Percentiles rank a stretch among this genome's conserved stretches.
Conservation (phyloP, 1,140 invertebrate genomes). For the Meloidogyne hapla region DNA sequence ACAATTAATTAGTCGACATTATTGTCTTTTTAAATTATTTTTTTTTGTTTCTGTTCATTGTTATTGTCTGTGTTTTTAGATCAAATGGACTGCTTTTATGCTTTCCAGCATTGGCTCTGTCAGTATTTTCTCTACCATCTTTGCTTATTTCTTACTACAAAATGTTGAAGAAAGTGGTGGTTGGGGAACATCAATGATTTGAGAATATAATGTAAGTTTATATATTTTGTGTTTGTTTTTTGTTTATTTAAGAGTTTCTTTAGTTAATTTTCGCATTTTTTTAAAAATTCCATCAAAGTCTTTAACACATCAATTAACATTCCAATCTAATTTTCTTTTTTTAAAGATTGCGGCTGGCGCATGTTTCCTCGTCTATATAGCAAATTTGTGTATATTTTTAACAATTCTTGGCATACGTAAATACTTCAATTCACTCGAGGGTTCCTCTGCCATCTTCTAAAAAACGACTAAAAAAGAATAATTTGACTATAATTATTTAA, state of each 20-base stretch:
- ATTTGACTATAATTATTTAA: not conserved
- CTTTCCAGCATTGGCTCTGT: constrained; percentile 35
- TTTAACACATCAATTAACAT: no score
- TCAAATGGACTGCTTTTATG: constrained; percentile 30
- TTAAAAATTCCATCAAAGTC: no score
- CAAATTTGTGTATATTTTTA: constrained; percentile 39
- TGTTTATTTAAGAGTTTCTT: not conserved
- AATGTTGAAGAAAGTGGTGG: constrained; percentile 35
- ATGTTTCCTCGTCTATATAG: constrained; percentile 38
- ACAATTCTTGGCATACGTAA: constrained; percentile 37
- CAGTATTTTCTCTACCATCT: constrained; percentile 44
- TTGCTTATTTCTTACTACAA: constrained; percentile 39
- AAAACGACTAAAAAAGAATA: not conserved
- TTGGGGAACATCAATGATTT: constrained; percentile 33
- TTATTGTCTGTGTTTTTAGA: constrained; percentile 31
- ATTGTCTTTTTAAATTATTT: constrained; percentile 27
- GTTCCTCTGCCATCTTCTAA: not conserved
- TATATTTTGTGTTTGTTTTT: not conserved
- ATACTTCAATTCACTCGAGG: constrained; percentile 26
- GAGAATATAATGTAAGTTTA: constrained; percentile 15
- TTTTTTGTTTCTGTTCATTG: not conserved
- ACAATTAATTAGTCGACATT: no score
- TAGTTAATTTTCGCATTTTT: not conserved
- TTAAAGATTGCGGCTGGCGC: constrained; percentile 35
- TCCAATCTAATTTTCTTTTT: constrained; percentile 15